A percentile compares a stretch with the other conserved stretches of the same genome.
phyloP scores from a whole-genome alignment of 2,888 invertebrate genomes.

The Digitonthophagus gazella region DNA sequence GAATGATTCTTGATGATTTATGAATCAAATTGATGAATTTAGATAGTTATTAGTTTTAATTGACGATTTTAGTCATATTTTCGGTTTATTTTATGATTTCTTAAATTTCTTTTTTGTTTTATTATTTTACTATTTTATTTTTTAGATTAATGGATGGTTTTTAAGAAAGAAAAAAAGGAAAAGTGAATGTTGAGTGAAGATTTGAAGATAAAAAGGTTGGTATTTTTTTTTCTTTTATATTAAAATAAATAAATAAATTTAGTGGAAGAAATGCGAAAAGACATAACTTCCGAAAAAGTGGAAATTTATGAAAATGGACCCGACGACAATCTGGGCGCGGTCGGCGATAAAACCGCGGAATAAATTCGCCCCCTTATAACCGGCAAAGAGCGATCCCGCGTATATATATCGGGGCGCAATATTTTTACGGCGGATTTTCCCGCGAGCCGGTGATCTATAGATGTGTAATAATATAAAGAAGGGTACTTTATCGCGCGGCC shows the following conservation, averaged over 20 bases:
- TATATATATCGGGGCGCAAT: constrained; percentile 35
- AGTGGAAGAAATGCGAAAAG: background rate
- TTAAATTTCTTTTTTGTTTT: no score
- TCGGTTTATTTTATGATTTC: no score
- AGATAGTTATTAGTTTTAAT: no score
- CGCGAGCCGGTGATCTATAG: constrained; percentile 48
- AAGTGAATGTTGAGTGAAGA: no score
- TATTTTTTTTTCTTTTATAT: no score
- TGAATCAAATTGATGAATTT: no score
- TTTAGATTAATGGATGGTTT: no score
- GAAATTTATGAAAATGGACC: constrained; percentile 35
- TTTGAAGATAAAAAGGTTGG: no score
- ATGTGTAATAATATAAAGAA: constrained; percentile 49
- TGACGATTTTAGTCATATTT: no score
- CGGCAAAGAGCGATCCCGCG: constrained; percentile 31
- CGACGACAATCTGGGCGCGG: constrained; percentile 29
- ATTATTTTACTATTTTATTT: no score
- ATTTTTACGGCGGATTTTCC: constrained; percentile 48
- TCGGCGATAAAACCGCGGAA: constrained; percentile 34
- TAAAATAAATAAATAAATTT: background rate
- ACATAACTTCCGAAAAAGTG: constrained; percentile 22
- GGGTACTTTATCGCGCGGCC: constrained; percentile 47
- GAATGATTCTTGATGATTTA: no score
- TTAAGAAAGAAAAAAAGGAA: no score
- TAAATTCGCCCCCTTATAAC: constrained; percentile 38